Evolutionary conservation across 2,113 vertebrate genomes (phyloP), one percentile per base, ranked within the genome.

Genomic region (Pleuronectes platessa): DNA sequence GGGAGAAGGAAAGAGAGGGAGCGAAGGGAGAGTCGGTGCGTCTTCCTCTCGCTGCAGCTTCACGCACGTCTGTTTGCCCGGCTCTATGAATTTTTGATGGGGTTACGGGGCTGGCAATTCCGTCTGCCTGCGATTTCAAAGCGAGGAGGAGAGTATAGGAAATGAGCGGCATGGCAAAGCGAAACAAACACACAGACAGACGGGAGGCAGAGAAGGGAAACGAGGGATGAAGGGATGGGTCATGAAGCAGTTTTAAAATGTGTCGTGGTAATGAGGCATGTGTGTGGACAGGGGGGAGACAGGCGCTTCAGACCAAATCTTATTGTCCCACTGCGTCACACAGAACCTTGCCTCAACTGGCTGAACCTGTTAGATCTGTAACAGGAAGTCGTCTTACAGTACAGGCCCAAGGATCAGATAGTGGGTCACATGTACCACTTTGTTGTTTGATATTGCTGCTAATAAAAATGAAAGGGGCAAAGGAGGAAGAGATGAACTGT

Each of bases 1-100:
- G 55, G 78, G 84, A 62, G 82, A 67, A 65, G 13, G 35, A 14
- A 68, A 67, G 56, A 74, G 74, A 78, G 66, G 75, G 79, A 88
- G 82, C 78, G 74, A 89, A 60, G 66, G 73, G 68, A 79, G 76
- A 84, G 79, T 70, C 3, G 82, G 77, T 61, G 84, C 26, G 69
- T 45, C 65, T 23, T 17, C 47, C 47, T 51, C 40, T 45, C 26
- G 79, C 42, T 14, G 66, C 69, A 59, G 73, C 78, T 76, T 82
- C 74, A 73, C 24, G 55, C 68, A 45, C 24, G 58, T 86, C 69
- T 82, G 60, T 79, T 85, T 81, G 76, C 80, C 86, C 62, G 76
- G 77, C 86, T 89, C 87, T 84, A 90, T 93, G 91, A 91, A 92
- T 92, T 89, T 89, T 91, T 90, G 87, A 93, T 92, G 84, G 80